Conservation (phyloP, 2,113 vertebrate genomes). For the Morone saxatilis region DNA sequence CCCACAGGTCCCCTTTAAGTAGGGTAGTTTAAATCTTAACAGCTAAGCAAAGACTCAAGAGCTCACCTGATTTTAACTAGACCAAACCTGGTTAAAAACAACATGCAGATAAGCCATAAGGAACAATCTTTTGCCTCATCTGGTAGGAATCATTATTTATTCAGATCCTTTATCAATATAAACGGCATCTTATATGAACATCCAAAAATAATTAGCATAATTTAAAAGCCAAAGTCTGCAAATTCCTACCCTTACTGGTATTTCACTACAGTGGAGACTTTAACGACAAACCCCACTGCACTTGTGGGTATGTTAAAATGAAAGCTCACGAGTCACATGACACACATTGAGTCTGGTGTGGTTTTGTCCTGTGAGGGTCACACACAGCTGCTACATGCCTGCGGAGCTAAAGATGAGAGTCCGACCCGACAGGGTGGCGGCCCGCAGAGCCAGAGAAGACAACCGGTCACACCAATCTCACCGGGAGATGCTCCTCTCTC, state of each 20-base stretch:
- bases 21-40: neutral
- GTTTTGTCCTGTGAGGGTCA: conserved; percentile 14
- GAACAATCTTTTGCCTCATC: neutral
- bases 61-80: too few species aligned
- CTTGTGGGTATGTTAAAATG: neutral
- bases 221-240: neutral
- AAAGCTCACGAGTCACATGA: neutral
- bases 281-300: neutral
- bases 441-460: neutral
- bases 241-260: neutral
- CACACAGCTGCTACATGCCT: conserved; percentile 12
- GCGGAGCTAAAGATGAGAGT: conserved; percentile 5
- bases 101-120: neutral
- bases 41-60: neutral
- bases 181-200: neutral
- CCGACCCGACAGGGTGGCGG: neutral
- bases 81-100: neutral
- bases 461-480: neutral
- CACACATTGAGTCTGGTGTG: neutral
- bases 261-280: neutral
- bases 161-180: neutral
- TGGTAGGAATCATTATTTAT: neutral
- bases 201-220: too few species aligned
- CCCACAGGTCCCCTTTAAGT: neutral
- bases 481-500: neutral